Percentiles rank a stretch among this genome's conserved stretches.
Conservation (phyloP, 2,888 invertebrate species). For the Globia sparganii region DNA sequence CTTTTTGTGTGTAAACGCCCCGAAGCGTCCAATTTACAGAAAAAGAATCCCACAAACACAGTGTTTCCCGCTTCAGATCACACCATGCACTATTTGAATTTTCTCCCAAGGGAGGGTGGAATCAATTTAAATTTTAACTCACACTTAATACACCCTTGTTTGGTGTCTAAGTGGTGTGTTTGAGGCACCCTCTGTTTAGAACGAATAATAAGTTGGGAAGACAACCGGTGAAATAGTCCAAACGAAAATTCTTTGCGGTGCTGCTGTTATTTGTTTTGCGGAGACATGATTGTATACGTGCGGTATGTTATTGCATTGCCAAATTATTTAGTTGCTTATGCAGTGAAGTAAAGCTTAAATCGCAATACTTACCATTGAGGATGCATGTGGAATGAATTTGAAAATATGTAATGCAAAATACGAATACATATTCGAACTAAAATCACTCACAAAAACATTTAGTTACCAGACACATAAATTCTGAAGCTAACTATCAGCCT, state of each 20-base stretch:
- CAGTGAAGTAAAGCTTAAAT: neutral
- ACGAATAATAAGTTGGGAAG: conserved; percentile 88
- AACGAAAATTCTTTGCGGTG: conserved; percentile 74
- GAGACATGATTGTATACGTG: neutral
- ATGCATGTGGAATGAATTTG: neutral
- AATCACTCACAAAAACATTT: neutral
- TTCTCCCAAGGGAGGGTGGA: conserved; percentile 86
- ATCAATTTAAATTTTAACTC: conserved; percentile 91
- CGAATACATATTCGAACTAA: neutral
- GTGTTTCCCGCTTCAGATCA: conserved; percentile 87
- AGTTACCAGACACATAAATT: neutral
- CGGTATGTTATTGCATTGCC: neutral
- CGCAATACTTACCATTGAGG: neutral
- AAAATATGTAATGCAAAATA: neutral
- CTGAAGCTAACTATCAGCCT: neutral
- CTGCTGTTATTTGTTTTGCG: conserved; percentile 49
- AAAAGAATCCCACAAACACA: conserved; percentile 89
- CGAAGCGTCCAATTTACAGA: conserved; percentile 89
- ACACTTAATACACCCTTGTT: conserved; percentile 91
- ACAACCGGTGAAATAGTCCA: conserved; percentile 74
- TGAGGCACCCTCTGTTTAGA: conserved; percentile 88
- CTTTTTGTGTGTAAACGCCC: conserved; percentile 85
- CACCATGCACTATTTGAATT: conserved; percentile 90
- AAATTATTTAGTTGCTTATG: neutral
- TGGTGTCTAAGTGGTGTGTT: conserved; percentile 91